Percentiles rank a stretch among this genome's conserved stretches.
Evolutionary conservation across 2,888 invertebrate genomes (phyloP).

Genomic region (Coecobrya sp.): DNA sequence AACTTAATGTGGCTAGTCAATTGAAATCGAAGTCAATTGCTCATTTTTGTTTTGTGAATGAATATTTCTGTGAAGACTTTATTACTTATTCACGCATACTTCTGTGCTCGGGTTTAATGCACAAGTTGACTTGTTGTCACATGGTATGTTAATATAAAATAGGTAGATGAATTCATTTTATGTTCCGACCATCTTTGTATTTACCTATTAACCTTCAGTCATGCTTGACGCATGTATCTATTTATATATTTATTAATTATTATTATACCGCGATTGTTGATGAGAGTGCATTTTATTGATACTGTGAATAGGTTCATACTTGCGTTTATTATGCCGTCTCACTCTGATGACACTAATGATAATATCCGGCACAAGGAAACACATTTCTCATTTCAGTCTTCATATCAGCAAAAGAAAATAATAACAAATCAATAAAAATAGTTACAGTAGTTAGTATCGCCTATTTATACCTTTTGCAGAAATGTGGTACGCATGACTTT

Average conservation of each 20-base stretch:
- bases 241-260: neutral
- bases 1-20: neutral
- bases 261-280: conserved; percentile 1
- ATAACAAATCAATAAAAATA: neutral
- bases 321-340: neutral
- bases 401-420: neutral
- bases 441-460: too few relatives aligned
- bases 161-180: neutral
- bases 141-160: neutral
- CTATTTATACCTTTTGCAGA: neutral
- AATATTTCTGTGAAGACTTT: neutral
- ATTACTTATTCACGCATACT: neutral
- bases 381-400: neutral
- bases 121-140: neutral
- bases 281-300: neutral
- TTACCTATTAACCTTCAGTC: neutral
- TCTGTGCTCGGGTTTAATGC: neutral
- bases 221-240: neutral
- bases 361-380: conserved; percentile 42
- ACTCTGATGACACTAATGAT: conserved; percentile 23
- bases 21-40: conserved; percentile 1
- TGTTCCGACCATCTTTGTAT: neutral
- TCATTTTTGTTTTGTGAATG: neutral
- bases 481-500: neutral
- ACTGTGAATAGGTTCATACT: neutral